Evolutionary conservation across 2,888 invertebrate species (phyloP).

Genomic region (Pherbina coryleti): DNA sequence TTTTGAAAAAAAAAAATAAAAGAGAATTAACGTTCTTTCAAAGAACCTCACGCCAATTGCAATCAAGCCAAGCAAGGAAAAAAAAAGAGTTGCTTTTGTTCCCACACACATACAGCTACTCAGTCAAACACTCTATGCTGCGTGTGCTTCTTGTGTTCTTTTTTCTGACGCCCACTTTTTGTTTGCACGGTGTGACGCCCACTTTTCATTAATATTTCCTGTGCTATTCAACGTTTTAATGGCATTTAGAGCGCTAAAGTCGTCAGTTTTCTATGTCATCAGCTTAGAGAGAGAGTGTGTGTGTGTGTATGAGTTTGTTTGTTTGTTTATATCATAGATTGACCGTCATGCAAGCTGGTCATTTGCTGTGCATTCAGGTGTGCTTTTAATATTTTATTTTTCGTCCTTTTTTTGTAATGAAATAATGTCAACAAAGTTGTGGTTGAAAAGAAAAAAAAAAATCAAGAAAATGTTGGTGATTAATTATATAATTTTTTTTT

Average conservation of each 20-base stretch:
- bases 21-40: no score
- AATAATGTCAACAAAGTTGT: neutral
- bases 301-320: neutral
- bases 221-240: neutral
- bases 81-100: no score
- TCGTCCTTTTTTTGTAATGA: neutral
- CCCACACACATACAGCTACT: no score
- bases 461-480: no score
- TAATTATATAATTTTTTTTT: no score
- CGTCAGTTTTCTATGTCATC: no score
- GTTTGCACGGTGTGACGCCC: neutral
- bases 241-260: slow-evolving; percentile 5
- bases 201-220: neutral
- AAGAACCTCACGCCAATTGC: no score
- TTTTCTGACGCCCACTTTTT: neutral
- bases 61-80: no score
- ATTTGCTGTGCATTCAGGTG: neutral
- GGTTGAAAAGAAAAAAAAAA: neutral
- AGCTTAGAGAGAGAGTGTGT: no score
- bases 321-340: neutral
- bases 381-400: neutral
- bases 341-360: slow-evolving; percentile 5
- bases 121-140: neutral
- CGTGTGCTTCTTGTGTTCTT: neutral
- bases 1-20: no score